Conservation (phyloP, 2,797 vertebrate species). For the Brachyalestes nurse region DNA sequence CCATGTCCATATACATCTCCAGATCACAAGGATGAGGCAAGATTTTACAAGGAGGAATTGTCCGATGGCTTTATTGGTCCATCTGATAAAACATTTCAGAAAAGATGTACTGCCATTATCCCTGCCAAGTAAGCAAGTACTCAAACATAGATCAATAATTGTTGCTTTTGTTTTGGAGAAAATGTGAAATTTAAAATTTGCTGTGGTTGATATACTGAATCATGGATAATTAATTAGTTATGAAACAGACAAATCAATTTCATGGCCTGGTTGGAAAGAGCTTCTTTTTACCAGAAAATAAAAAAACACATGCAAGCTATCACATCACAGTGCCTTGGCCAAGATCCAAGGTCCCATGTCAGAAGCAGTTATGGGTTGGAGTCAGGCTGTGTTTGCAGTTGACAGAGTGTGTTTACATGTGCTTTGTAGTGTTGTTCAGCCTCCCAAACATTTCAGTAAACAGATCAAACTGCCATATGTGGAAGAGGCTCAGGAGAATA, state of each 20-base stretch:
- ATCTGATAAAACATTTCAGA: not conserved
- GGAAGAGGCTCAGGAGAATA: conserved; percentile 1
- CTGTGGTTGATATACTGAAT: no score
- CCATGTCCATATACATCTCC: no score
- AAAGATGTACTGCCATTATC: not conserved
- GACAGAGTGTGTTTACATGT: not conserved
- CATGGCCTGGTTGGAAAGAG: not conserved
- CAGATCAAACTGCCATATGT: not conserved
- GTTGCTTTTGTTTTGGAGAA: no score
- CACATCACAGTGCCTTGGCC: not conserved
- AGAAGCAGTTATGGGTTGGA: not conserved
- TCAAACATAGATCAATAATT: no score
- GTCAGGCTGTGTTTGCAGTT: not conserved
- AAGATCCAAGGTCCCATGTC: not conserved
- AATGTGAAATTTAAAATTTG: no score
- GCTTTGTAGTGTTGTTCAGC: not conserved
- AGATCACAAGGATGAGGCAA: not conserved
- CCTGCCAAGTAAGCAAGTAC: no score
- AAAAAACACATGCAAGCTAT: not conserved
- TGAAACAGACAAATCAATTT: not conserved
- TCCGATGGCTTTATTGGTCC: not conserved
- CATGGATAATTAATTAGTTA: no score
- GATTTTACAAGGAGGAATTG: not conserved
- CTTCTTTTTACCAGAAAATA: no score
- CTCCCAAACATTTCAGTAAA: not conserved